Percentiles rank a stretch among this genome's conserved stretches.
These are phyloP conservation scores for Phasianus colchicus DNA, from an alignment of 2,113 vertebrate species.

Conservation along the genomic window DNA sequence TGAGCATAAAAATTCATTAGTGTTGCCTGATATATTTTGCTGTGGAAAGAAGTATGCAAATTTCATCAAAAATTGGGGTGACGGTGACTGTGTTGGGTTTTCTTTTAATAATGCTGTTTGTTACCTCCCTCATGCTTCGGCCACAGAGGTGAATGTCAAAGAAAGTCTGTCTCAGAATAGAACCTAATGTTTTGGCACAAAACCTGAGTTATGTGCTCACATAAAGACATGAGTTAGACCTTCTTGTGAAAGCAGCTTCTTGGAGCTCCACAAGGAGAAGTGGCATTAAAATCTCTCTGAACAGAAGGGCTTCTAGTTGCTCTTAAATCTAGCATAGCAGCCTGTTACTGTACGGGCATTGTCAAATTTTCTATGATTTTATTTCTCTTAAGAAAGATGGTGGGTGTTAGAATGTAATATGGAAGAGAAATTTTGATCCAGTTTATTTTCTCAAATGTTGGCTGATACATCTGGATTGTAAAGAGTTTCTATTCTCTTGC, in stretches of 20 bases:
- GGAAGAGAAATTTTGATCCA: background rate
- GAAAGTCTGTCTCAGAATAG: background rate
- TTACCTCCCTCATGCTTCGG: background rate
- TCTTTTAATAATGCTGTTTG: background rate
- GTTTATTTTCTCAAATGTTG: background rate
- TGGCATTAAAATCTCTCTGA: background rate
- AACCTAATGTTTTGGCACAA: background rate
- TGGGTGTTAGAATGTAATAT: background rate
- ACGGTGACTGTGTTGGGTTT: background rate
- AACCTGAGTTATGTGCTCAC: background rate
- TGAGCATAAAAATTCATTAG: background rate
- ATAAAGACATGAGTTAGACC: background rate
- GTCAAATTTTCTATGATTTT: fast-evolving
- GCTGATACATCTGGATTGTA: background rate
- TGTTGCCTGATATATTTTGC: background rate
- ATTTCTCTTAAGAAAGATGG: background rate
- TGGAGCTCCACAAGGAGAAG: background rate
- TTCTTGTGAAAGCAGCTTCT: background rate
- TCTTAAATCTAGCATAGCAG: background rate
- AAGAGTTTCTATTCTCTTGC: background rate
- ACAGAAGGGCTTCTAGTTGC: background rate
- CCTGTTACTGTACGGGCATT: background rate
- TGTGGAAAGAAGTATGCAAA: background rate
- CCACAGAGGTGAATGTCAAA: fast-evolving
- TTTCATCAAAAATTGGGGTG: background rate